Conservation (phyloP, 2,888 invertebrate genomes). For the Drosophila pseudotalamancana region DNA sequence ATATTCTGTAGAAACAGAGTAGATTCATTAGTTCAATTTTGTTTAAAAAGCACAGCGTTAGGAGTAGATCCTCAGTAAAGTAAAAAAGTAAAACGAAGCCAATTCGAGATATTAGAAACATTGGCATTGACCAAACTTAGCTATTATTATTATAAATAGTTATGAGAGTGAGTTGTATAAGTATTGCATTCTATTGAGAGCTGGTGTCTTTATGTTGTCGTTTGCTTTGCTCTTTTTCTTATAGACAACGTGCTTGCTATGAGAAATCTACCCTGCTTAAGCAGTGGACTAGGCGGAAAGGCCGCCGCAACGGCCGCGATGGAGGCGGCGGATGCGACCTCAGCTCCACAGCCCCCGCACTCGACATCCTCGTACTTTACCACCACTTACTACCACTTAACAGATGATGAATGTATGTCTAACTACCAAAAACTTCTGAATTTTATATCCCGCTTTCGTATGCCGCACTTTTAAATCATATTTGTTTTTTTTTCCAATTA, state of each 20-base stretch:
- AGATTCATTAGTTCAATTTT: too few species aligned
- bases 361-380: conserved; percentile 83
- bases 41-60: too few species aligned
- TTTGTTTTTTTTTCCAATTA: not conserved
- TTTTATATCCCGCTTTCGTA: not conserved
- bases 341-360: conserved; percentile 78
- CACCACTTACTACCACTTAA: conserved; percentile 83
- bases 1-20: too few species aligned
- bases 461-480: not conserved
- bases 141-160: not conserved
- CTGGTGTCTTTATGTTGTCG: too few species aligned
- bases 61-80: too few species aligned
- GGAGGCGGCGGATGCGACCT: conserved; percentile 75
- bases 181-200: too few species aligned
- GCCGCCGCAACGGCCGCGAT: conserved; percentile 64
- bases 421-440: not conserved
- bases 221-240: conserved; percentile 75
- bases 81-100: too few species aligned
- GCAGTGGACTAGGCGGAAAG: conserved; percentile 59
- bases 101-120: too few species aligned
- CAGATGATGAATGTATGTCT: conserved; percentile 84
- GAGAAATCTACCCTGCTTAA: conserved; percentile 83
- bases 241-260: conserved; percentile 84
- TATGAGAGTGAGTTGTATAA: not conserved
- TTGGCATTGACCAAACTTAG: too few species aligned